Evolutionary conservation across 2,113 vertebrate genomes (phyloP).

Genomic region (Salvelinus alpinus): DNA sequence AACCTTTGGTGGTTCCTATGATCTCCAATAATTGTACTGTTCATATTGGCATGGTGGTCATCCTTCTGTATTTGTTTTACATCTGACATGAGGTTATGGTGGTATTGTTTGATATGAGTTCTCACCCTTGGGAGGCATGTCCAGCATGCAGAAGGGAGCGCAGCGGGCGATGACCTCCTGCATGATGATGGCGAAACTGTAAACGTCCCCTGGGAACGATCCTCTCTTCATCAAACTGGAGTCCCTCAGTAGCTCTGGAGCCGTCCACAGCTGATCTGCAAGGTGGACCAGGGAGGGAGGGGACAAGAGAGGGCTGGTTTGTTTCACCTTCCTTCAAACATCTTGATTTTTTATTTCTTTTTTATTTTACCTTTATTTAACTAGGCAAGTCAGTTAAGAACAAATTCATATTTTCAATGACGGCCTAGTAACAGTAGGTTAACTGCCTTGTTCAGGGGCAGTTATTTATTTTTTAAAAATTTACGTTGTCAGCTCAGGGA

Average conservation of each 20-base stretch:
- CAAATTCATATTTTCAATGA: too few relatives aligned
- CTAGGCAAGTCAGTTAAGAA: too few relatives aligned
- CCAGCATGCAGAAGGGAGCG: conserved; percentile 86
- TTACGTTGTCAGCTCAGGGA: too few relatives aligned
- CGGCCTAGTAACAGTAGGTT: too few relatives aligned
- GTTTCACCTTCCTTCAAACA: neutral
- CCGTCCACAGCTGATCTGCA: conserved; percentile 87
- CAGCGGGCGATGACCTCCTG: conserved; percentile 88
- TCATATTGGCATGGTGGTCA: too few relatives aligned
- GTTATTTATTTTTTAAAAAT: too few relatives aligned
- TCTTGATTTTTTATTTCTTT: neutral
- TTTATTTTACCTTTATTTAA: too few relatives aligned
- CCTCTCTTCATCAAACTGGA: conserved; percentile 67
- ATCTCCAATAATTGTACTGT: too few relatives aligned
- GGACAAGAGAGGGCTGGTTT: too few relatives aligned
- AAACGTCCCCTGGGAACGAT: conserved; percentile 77
- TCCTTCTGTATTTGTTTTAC: too few relatives aligned
- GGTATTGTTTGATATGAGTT: neutral
- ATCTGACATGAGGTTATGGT: too few relatives aligned
- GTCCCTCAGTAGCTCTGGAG: conserved; percentile 84
- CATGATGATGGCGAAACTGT: conserved; percentile 84
- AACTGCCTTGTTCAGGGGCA: too few relatives aligned
- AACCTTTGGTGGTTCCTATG: neutral
- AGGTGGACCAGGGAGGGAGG: neutral
- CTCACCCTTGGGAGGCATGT: conserved; percentile 81